Base-by-base conservation (phyloP, 2,113 vertebrate species). In the Suncus etruscus region DNA sequence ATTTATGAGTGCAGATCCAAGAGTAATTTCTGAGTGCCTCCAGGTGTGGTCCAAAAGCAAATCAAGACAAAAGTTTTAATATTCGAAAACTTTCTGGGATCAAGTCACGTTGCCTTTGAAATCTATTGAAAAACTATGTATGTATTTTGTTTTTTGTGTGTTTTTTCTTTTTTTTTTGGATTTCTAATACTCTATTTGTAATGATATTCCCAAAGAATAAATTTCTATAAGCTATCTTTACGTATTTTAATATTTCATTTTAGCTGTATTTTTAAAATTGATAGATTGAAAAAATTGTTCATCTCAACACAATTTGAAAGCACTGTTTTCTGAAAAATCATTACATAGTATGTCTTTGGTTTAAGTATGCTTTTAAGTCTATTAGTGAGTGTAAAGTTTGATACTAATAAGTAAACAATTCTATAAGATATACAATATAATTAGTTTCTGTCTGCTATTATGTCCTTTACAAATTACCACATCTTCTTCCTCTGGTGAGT, bases 221-320 rank as follows among this genome's bases (percentile, higher is more conserved):
- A 63, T 72, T 84, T 80, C 86, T 54, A 68, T 50, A 80, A 72
- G 70, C 39, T 73, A 22, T 69, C 16, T 65, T 91, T 85, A 61
- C 8, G 10, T 73, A 54, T 72, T 86, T 65, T 75, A 32, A 10
- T 47, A 78, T 94, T 86, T 83, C 31, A 86, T 51, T 83, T 48
- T 80, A 58, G 66, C 27, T 68, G 6, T n/a, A 79, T 51, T 86
- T 32, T 94, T 76, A 51, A 83, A 50, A 83, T 29, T 54, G 32
- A 72, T 82, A n/a, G 29, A 50, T 83, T 72, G 61, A 63, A 4
- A 7, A 75, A 6, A 39, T 45, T 78, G n/a, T 48, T 14, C 27
- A 70, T 83, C 4, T 9, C 11, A 22, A 74, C 11, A 78, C 27
- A 58, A 5, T 63, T 75, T 87, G 63, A 83, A 29, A 80, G 32